Conservation (phyloP, 2,888 invertebrate species). For the Notodonta dromedarius region DNA sequence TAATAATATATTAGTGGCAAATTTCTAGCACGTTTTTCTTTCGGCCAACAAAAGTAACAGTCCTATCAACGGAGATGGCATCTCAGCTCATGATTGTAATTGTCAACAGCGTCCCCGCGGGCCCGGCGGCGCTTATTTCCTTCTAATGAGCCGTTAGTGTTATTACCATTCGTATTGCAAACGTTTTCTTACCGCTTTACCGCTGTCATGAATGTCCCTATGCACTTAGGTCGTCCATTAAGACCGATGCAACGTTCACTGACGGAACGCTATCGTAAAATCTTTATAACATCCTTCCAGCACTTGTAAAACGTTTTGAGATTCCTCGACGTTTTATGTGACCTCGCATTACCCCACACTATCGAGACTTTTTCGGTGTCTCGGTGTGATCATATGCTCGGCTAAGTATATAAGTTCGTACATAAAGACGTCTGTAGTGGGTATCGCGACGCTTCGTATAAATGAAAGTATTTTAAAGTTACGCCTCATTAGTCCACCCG, state of each 20-base stretch:
- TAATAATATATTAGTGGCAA: too few relatives aligned
- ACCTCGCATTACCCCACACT: conserved; percentile 67
- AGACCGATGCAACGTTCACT: conserved; percentile 77
- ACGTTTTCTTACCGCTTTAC: conserved; percentile 63
- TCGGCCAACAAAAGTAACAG: conserved; percentile 19
- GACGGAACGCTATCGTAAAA: conserved; percentile 82
- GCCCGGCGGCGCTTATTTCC: conserved; percentile 37
- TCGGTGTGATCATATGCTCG: conserved; percentile 43
- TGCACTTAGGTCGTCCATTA: conserved; percentile 84
- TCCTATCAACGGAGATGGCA: conserved; percentile 16
- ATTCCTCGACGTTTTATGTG: conserved; percentile 74
- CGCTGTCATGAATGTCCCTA: conserved; percentile 78
- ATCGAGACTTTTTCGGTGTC: conserved; percentile 58
- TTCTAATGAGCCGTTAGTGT: conserved; percentile 58
- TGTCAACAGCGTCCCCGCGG: conserved; percentile 36
- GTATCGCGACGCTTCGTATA: conserved; percentile 42
- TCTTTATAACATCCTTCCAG: conserved; percentile 83
- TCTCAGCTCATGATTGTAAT: conserved; percentile 25
- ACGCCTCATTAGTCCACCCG: conserved; percentile 53
- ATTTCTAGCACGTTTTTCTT: conserved; percentile 5
- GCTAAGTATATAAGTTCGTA: conserved; percentile 56
- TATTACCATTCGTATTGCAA: conserved; percentile 56
- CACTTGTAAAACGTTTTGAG: conserved; percentile 82
- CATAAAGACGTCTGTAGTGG: conserved; percentile 57
- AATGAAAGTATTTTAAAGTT: conserved; percentile 57